Evolutionary conservation across 30 jellyfish, hydroid and myxozoan species (phyloP), one percentile per base, ranked within the genome.

Genomic region (Nemopilema nomurai): DNA sequence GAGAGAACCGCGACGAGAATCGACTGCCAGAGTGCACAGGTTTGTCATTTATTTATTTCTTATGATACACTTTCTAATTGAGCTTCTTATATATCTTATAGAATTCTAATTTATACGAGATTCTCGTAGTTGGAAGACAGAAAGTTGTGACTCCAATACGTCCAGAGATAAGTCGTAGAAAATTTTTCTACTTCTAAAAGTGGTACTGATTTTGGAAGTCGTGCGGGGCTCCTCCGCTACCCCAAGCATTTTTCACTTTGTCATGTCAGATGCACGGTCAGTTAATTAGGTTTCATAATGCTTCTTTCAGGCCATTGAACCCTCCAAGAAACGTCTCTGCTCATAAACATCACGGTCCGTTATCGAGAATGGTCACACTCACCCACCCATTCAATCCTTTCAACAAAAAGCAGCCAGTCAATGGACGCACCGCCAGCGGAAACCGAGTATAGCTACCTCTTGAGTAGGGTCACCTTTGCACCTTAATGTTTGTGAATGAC

Each of bases 321-420:
- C 66, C 85, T 32, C 92, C 89, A 4, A 62, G 78, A 62, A 76
- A 65, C 66, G 22, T 52, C 16, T 88, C 97, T 21, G 49, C 79
- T 18, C 51, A 71, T 91, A 77, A 67, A 23, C 98, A 92, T 63
- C 82, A 72, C 69, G 97, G 97, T 30, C 98, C 98, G 0, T 41
- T 92, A 62, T 92, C 98, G 49, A 82, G 85, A 76, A 83, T 73
- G 88, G 97, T 92, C 16, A 87, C 98, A 22, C 57, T 87, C 19
- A 79, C 98, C 0, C 92, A 92, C 20, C 98, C 98, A 68, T 92
- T 84, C 80, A 92, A 92, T 81, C 98, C 98, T 13, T 87, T 57
- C 74, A 92, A 92, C 83, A 82, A 76, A 57, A 87, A 18, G 25
- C 76, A 82, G 32, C 96, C 96, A 9, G 28, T 26, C 70, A 72